phyloP scores from a whole-genome alignment of 2,888 invertebrate species.

The Phyto melanocephala region DNA sequence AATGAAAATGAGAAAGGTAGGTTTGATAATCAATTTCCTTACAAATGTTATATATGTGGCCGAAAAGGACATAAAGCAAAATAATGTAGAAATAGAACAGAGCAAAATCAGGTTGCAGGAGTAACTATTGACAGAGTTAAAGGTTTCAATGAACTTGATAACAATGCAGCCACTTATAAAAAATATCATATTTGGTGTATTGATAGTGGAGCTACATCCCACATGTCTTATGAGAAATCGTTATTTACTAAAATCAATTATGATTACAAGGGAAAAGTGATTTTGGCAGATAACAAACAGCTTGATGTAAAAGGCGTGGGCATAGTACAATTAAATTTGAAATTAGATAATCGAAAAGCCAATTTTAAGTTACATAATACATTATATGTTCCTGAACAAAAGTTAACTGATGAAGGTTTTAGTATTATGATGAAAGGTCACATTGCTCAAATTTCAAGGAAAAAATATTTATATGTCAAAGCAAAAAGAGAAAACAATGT shows the following conservation, averaged over 20 bases:
- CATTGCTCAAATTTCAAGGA: neutral
- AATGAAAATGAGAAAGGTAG: neutral
- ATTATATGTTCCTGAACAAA: constrained; percentile 18
- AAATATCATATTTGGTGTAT: constrained; percentile 13
- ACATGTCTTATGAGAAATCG: constrained; percentile 4
- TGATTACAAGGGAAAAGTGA: constrained; percentile 13
- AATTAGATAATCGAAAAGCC: neutral
- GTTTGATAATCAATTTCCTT: neutral
- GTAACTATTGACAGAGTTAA: neutral
- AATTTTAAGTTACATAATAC: neutral
- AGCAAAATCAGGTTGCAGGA: neutral
- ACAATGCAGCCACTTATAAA: neutral
- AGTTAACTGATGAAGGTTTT: constrained; percentile 4
- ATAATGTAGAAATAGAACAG: neutral
- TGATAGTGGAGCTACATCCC: constrained; percentile 27
- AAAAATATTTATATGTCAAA: neutral
- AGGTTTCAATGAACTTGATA: neutral
- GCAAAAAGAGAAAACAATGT: neutral
- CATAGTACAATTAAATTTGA: constrained; percentile 7
- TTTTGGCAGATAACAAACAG: constrained; percentile 20
- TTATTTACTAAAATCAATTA: neutral
- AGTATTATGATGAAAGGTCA: neutral
- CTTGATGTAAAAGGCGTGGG: constrained; percentile 31
- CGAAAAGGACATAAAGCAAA: constrained; percentile 7
- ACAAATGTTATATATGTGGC: neutral